Evolutionary conservation across 2,113 vertebrate species (phyloP).

Genomic region (Saguinus imperator): DNA sequence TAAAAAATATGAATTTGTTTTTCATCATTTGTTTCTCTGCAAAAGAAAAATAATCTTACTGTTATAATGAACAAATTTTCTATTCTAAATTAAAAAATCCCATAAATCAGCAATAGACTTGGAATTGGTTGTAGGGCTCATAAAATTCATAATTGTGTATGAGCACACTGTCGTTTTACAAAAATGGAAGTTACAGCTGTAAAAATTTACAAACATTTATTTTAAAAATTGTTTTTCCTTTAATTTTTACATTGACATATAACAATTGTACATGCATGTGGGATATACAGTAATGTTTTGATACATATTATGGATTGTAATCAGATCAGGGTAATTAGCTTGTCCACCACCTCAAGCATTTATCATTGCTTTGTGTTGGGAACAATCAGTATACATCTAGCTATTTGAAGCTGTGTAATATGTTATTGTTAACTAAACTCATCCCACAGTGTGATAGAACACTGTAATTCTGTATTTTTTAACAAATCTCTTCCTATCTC

Average conservation of each 20-base stretch:
- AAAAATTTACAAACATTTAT: neutral
- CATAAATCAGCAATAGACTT: neutral
- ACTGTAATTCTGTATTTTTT: neutral
- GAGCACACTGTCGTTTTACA: neutral
- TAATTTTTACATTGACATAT: neutral
- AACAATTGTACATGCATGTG: neutral
- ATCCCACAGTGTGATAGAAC: neutral
- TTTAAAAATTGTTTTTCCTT: neutral
- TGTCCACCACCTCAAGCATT: neutral
- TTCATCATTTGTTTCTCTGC: too few relatives aligned
- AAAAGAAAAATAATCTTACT: too few relatives aligned
- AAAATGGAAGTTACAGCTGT: neutral
- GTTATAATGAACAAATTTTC: neutral
- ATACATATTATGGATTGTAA: neutral
- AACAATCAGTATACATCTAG: neutral
- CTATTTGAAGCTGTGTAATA: neutral
- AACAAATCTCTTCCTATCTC: neutral
- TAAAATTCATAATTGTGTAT: neutral
- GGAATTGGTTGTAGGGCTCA: neutral
- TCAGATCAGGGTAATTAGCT: neutral
- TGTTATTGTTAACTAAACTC: neutral
- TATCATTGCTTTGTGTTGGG: neutral
- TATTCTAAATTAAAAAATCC: neutral
- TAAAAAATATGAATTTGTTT: too few relatives aligned
- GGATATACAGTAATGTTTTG: neutral